phyloP scores from a whole-genome alignment of 2,113 vertebrate genomes.

The Ornithorhynchus anatinus region DNA sequence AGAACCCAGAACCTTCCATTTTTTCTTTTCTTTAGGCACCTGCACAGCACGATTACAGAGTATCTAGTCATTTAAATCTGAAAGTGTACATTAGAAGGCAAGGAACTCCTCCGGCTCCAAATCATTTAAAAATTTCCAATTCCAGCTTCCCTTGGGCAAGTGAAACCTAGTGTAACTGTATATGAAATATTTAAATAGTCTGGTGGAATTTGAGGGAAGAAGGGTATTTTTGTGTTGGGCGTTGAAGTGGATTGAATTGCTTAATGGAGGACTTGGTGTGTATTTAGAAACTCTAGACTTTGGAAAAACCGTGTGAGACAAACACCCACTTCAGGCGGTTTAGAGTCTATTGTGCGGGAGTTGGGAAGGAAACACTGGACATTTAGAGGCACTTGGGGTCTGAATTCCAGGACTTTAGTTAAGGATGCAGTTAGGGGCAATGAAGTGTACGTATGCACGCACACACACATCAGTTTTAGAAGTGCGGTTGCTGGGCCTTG shows the following conservation, averaged over 20 bases:
- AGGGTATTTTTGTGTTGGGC: not conserved
- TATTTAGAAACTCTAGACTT: not conserved
- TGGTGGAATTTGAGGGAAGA: not conserved
- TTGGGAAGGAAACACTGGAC: no score
- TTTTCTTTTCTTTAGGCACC: not conserved
- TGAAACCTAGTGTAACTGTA: not conserved
- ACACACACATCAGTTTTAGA: conserved; percentile 11
- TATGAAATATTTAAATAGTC: conserved; percentile 1
- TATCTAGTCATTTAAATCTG: not conserved
- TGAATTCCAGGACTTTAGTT: not conserved
- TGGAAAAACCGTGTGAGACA: no score
- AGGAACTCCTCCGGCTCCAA: not conserved
- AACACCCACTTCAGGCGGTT: no score
- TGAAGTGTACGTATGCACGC: not conserved
- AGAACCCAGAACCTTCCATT: not conserved
- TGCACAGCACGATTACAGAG: not conserved
- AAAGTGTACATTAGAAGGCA: not conserved
- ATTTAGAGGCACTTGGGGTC: no score
- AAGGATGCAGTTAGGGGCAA: not conserved
- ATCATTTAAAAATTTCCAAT: not conserved
- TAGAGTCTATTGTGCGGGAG: no score
- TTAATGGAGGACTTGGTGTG: not conserved
- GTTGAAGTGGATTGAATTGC: not conserved
- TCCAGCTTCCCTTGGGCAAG: not conserved
- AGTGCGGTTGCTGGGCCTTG: not conserved